Percentiles rank a stretch among this genome's conserved stretches.
These are phyloP conservation scores for Vanessa cardui DNA, from an alignment of 2,888 invertebrate species.

Conservation along the genomic window DNA sequence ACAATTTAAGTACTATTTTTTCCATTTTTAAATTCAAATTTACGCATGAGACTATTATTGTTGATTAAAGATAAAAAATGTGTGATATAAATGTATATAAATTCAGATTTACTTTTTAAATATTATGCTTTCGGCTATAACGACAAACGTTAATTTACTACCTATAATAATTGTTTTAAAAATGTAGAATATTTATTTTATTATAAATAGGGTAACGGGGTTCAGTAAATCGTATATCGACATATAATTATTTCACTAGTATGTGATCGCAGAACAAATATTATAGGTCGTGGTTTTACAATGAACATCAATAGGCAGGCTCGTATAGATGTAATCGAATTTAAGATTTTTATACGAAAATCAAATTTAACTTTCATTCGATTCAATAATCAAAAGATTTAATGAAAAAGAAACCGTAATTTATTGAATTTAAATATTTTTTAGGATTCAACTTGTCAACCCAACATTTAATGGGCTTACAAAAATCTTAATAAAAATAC, in stretches of 20 bases:
- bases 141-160: neutral
- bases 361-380: too few species aligned
- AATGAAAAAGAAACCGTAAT: too few species aligned
- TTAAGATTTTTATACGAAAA: too few species aligned
- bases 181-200: neutral
- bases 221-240: neutral
- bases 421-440: too few species aligned
- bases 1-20: constrained; percentile 12
- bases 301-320: neutral
- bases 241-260: too few species aligned
- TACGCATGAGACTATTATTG: neutral
- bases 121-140: constrained; percentile 1
- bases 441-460: too few species aligned
- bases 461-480: too few species aligned
- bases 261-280: too few species aligned
- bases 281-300: too few species aligned
- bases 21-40: neutral
- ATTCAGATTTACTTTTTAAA: neutral
- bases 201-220: neutral
- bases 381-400: too few species aligned
- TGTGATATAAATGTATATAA: neutral
- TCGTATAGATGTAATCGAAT: too few species aligned
- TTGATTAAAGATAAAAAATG: neutral
- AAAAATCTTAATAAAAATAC: too few species aligned
- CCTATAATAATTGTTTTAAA: neutral